Conservation (phyloP, 2,797 vertebrate genomes). For the Morus bassanus region DNA sequence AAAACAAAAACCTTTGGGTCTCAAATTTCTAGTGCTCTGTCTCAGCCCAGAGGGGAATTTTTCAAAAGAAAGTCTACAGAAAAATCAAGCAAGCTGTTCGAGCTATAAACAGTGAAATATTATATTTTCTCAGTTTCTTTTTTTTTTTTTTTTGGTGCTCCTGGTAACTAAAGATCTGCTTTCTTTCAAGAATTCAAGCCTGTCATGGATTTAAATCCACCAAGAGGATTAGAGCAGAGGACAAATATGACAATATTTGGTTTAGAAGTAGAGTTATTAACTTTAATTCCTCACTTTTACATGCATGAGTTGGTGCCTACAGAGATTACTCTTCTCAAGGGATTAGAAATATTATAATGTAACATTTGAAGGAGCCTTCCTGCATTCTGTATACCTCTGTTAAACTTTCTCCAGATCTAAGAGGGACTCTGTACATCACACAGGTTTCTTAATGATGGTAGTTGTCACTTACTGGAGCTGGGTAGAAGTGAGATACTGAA, state of each 20-base stretch:
- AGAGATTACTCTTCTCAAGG: conserved; percentile 19
- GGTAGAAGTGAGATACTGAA: background rate
- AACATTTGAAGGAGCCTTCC: background rate
- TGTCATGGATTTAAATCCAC: conserved; percentile 29
- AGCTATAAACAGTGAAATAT: conserved; percentile 13
- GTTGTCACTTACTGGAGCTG: background rate
- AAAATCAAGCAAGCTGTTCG: conserved; percentile 25
- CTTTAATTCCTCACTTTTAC: conserved; percentile 37
- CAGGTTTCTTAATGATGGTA: background rate
- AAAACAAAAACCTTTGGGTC: background rate
- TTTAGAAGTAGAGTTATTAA: conserved; percentile 57
- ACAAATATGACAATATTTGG: conserved; percentile 53
- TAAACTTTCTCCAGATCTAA: background rate
- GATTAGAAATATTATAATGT: conserved; percentile 30
- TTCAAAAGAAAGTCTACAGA: background rate
- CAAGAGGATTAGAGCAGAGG: conserved; percentile 29
- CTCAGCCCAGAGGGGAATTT: conserved; percentile 46
- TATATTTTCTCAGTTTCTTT: background rate
- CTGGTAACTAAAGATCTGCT: background rate
- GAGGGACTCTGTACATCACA: background rate
- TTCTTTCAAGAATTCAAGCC: conserved; percentile 27
- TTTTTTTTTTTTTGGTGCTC: background rate
- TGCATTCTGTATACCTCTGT: background rate
- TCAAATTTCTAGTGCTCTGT: background rate
- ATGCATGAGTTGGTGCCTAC: conserved; percentile 32